Evolutionary conservation across 2,888 invertebrate genomes (phyloP), one percentile per base, ranked within the genome.

Genomic region (Scaptodrosophila latifasciaeformis): DNA sequence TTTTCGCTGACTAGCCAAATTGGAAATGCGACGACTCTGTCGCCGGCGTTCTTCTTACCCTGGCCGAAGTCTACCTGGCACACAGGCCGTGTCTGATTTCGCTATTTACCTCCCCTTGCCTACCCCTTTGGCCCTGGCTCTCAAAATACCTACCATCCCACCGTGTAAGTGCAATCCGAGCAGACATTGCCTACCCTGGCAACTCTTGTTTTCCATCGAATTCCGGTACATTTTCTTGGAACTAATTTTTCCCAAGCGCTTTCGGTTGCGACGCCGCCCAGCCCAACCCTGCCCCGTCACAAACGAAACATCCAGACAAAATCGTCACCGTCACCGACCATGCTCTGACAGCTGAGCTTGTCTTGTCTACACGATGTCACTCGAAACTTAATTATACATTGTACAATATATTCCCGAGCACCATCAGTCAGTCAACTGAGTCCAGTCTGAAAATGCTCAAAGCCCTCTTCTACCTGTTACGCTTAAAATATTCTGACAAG

Each of bases 141-240:
- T 67, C 55, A 53, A 51, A 59, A 54, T 59, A 59, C 49, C 49
- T 61, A n/a, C n/a, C n/a, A n/a, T n/a, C n/a, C n/a, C n/a, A n/a
- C 45, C 54, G 64, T 66, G 58, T 67, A 65, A 60, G 65, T 63
- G 72, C 59, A 67, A 69, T 39, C 56, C 45, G 59, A 59, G 59
- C 49, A n/a, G n/a, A n/a, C n/a, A n/a, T 17, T 45, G 67, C 56
- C 62, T 48, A 54, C 51, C 59, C 43, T 59, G 58, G 37, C 60
- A 49, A 60, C 70, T 75, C 68, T 65, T 70, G 72, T 78, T 82
- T 82, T 82, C 74, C 77, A 70, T 65, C 65, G 77, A 82, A 82
- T 83, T 82, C 82, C 82, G 82, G 82, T 82, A 82, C 68, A 74
- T 74, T 81, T 83, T 83, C 82, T 82, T 76, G 79, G 82, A 83